Conservation (phyloP, 2,113 vertebrate genomes). For the Laterallus jamaicensis region DNA sequence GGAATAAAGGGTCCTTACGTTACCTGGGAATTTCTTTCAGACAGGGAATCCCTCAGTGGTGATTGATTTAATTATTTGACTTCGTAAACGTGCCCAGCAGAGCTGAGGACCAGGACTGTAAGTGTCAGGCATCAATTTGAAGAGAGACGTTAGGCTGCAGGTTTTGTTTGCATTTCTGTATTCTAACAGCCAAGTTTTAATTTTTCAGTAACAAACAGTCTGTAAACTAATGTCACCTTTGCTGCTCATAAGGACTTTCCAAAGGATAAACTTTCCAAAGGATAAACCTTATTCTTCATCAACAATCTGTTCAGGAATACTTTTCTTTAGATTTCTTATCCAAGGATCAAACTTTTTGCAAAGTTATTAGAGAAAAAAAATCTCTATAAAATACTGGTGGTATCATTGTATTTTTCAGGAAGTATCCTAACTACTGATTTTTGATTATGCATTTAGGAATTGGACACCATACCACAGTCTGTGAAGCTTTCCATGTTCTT, state of each 20-base stretch:
- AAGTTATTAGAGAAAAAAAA: background rate
- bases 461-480: background rate
- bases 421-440: background rate
- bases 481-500: background rate
- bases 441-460: background rate
- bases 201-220: background rate
- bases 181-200: background rate
- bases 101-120: background rate
- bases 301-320: background rate
- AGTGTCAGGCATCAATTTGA: background rate
- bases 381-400: background rate
- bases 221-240: background rate
- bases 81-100: background rate
- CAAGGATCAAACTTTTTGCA: background rate
- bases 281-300: background rate
- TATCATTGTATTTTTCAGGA: background rate
- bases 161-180: background rate
- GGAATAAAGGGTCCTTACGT: background rate
- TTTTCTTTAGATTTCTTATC: background rate
- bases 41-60: background rate
- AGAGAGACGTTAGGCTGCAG: background rate
- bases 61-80: background rate
- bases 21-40: conserved; percentile 40
- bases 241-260: background rate
- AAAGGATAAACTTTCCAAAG: background rate